phyloP scores from a whole-genome alignment of 2,888 invertebrate species.

The Didymodactylos carnosus region DNA sequence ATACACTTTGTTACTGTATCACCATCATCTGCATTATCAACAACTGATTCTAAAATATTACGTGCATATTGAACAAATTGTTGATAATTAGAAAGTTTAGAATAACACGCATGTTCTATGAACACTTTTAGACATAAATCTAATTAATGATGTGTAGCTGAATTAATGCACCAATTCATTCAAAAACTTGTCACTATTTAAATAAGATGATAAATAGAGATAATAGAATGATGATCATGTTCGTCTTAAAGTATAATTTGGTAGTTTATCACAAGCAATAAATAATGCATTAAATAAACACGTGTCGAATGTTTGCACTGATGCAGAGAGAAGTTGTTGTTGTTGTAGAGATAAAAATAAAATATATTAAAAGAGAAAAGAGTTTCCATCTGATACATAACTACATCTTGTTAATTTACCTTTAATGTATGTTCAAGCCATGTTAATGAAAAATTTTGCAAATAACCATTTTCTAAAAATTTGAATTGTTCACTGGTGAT shows the following conservation, averaged over 20 bases:
- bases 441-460: background rate
- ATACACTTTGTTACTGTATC: background rate
- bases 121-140: background rate
- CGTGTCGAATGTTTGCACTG: background rate
- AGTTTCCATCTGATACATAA: no score
- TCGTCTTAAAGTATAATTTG: background rate
- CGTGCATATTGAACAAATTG: background rate
- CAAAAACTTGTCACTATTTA: background rate
- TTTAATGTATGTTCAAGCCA: background rate
- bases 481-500: background rate
- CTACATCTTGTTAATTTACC: no score
- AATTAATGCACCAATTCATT: background rate
- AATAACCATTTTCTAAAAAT: background rate
- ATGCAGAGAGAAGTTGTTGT: no score
- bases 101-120: background rate
- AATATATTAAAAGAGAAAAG: background rate
- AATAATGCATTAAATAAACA: background rate
- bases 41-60: no score
- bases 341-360: background rate
- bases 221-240: background rate
- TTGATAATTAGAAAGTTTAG: background rate
- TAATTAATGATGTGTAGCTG: background rate
- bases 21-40: background rate
- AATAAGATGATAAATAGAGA: no score
- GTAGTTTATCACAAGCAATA: background rate